Evolutionary conservation across 2,797 vertebrate species (phyloP).

Genomic region (Neosalanx taihuensis): DNA sequence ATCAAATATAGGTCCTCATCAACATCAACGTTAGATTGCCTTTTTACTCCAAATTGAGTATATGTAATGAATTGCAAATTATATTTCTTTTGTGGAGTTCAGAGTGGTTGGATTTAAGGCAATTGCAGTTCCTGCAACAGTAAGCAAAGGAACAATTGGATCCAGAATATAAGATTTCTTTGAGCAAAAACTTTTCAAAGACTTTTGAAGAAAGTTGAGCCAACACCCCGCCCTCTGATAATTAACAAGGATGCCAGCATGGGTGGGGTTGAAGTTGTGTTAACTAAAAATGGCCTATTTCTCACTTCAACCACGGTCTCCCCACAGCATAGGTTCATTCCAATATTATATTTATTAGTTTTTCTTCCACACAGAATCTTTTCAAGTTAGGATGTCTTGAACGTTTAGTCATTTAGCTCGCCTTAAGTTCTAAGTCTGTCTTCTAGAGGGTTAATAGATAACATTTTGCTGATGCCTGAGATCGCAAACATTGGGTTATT

Average conservation of each 20-base stretch:
- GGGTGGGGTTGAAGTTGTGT: slow-evolving; percentile 11
- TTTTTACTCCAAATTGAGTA: too few species aligned
- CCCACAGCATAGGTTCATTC: background rate
- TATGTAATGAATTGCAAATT: background rate
- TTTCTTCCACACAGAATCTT: background rate
- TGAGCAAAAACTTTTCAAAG: background rate
- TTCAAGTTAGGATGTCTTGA: too few species aligned
- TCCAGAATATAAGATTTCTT: background rate
- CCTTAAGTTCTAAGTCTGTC: background rate
- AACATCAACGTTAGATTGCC: too few species aligned
- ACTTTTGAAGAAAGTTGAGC: background rate
- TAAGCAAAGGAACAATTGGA: too few species aligned
- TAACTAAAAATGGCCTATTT: background rate
- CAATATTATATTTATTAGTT: background rate
- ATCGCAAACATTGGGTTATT: slow-evolving; percentile 22
- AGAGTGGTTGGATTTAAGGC: background rate
- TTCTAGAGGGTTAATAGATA: background rate
- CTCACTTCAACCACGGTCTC: background rate
- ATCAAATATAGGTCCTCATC: too few species aligned
- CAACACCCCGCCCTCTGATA: background rate
- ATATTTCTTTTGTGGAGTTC: background rate
- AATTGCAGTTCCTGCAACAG: background rate
- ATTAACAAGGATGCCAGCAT: slow-evolving; percentile 11
- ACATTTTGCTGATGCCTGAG: background rate
- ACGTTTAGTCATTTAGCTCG: background rate